Conservation (phyloP, 2,113 vertebrate species). For the Canis aureus region DNA sequence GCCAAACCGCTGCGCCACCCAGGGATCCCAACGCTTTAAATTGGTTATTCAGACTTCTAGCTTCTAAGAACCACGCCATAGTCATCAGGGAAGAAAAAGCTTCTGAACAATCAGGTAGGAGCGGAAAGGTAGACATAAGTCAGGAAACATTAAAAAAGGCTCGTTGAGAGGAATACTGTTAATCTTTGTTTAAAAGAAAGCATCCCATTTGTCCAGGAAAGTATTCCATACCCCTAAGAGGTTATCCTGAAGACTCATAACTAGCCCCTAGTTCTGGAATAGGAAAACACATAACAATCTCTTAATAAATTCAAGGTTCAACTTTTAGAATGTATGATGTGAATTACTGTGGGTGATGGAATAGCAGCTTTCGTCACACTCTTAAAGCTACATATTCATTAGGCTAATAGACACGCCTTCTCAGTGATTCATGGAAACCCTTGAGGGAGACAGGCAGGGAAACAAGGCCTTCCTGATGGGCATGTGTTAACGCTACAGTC, state of each 20-base stretch:
- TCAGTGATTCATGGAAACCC: background rate
- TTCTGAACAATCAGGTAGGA: background rate
- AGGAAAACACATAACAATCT: background rate
- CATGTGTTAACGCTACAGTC: background rate
- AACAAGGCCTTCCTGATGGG: background rate
- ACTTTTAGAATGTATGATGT: background rate
- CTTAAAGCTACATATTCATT: background rate
- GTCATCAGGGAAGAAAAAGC: background rate
- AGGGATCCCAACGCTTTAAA: background rate
- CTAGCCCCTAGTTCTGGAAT: background rate
- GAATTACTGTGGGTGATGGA: background rate
- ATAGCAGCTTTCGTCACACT: background rate
- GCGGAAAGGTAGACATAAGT: background rate
- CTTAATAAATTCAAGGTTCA: slow-evolving; percentile 6
- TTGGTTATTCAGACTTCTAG: background rate
- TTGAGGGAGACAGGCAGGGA: background rate
- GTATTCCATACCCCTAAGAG: background rate
- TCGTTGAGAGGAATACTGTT: background rate
- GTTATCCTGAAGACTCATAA: background rate
- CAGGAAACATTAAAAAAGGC: background rate
- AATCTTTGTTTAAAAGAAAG: background rate
- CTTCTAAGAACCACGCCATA: background rate
- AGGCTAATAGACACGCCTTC: background rate
- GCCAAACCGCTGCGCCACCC: no score
- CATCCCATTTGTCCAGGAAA: background rate